Percentiles rank a stretch among this genome's conserved stretches.
Evolutionary conservation across 2,797 vertebrate species (phyloP).

Genomic region (Lepilemur septentrionalis): DNA sequence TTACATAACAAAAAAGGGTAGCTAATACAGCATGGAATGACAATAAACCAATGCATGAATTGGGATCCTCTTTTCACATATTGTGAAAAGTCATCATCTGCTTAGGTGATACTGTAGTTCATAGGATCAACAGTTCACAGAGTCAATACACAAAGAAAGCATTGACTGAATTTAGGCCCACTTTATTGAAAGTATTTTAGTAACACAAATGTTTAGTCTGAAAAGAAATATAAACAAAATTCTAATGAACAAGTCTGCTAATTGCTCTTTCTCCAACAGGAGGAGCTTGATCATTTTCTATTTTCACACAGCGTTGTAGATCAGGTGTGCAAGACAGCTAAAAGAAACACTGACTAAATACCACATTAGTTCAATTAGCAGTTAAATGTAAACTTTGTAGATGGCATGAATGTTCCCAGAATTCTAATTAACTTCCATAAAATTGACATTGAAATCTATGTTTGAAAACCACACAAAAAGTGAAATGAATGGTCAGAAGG

Average conservation of each 20-base stretch:
- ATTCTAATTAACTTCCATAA: slow-evolving; percentile 55
- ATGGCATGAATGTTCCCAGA: slow-evolving; percentile 43
- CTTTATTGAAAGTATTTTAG: not conserved
- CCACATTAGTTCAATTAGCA: slow-evolving; percentile 47
- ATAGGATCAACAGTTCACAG: not conserved
- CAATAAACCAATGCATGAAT: slow-evolving; percentile 31
- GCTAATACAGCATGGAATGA: slow-evolving; percentile 30
- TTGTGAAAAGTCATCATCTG: slow-evolving; percentile 31
- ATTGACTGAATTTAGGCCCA: not conserved
- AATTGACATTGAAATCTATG: slow-evolving; percentile 32
- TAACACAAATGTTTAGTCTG: slow-evolving; percentile 45
- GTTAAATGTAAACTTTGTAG: slow-evolving; percentile 35
- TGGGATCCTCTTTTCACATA: slow-evolving; percentile 53
- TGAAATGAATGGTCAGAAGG: slow-evolving; percentile 73
- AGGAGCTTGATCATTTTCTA: slow-evolving; percentile 42
- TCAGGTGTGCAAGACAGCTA: slow-evolving; percentile 10
- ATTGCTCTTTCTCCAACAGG: slow-evolving; percentile 26
- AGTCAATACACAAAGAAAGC: slow-evolving; percentile 30
- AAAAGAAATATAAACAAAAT: slow-evolving; percentile 62
- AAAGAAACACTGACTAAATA: slow-evolving; percentile 62
- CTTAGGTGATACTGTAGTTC: slow-evolving; percentile 24
- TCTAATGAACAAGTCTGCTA: slow-evolving; percentile 22
- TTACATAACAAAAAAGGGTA: slow-evolving; percentile 28
- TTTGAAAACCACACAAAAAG: slow-evolving; percentile 66
- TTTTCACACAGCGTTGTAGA: slow-evolving; percentile 44